Evolutionary conservation across 2,888 invertebrate species (phyloP).

Genomic region (Homarus gammarus): DNA sequence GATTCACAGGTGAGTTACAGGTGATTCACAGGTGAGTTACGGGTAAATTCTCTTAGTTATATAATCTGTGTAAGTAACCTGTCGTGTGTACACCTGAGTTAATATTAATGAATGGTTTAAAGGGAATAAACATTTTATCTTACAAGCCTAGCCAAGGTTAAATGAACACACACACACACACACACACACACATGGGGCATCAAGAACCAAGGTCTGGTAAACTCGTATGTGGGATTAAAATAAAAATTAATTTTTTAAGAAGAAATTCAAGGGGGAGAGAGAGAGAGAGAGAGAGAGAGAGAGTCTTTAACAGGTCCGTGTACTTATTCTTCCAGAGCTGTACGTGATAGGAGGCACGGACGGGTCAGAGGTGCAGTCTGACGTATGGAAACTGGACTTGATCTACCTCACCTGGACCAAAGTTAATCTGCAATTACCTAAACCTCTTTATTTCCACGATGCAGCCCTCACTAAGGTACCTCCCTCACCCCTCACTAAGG

Average conservation of each 20-base stretch:
- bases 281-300: too few relatives aligned
- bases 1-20: conserved; percentile 49
- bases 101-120: too few relatives aligned
- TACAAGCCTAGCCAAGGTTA: too few relatives aligned
- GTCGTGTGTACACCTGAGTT: too few relatives aligned
- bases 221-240: background rate
- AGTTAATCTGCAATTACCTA: background rate
- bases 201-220: too few relatives aligned
- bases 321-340: conserved; percentile 78
- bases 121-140: too few relatives aligned
- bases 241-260: background rate
- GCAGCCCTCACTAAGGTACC: conserved; percentile 53
- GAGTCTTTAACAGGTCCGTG: background rate
- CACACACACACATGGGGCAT: too few relatives aligned
- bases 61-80: too few relatives aligned
- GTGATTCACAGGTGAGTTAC: too few relatives aligned
- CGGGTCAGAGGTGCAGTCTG: conserved; percentile 85
- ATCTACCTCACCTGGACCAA: conserved; percentile 88
- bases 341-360: conserved; percentile 91
- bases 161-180: too few relatives aligned
- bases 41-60: too few relatives aligned
- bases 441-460: conserved; percentile 61
- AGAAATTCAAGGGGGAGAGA: too few relatives aligned
- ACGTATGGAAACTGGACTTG: conserved; percentile 91
- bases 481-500: background rate